Evolutionary conservation across 2,113 vertebrate genomes (phyloP).

Genomic region (Stictonetta naevosa): DNA sequence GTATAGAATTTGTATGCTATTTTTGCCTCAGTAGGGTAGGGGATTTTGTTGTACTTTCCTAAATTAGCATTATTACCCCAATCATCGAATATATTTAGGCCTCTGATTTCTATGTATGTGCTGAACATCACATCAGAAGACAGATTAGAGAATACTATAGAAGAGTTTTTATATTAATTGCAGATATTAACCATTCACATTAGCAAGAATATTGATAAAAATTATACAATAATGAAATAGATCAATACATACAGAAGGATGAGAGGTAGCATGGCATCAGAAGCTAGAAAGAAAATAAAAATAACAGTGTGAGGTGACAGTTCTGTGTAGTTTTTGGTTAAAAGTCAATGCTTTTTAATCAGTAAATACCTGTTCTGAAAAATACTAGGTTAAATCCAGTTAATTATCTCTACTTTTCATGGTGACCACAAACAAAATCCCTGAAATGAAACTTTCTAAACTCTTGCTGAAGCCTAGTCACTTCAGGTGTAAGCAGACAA

Average conservation of each 20-base stretch:
- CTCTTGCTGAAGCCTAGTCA: neutral
- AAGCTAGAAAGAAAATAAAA: neutral
- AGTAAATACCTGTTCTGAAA: neutral
- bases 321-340: neutral
- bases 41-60: neutral
- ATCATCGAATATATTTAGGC: neutral
- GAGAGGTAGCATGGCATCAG: neutral
- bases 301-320: neutral
- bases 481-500: neutral
- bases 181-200: neutral
- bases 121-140: neutral
- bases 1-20: neutral
- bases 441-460: neutral
- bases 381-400: neutral
- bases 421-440: neutral
- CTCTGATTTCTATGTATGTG: neutral
- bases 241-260: neutral
- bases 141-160: neutral
- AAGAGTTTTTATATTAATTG: neutral
- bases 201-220: neutral
- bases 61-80: neutral
- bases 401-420: neutral
- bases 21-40: neutral
- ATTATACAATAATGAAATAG: neutral
- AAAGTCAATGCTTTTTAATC: neutral